A percentile compares a stretch with the other conserved stretches of the same genome.
Evolutionary conservation across 2,113 vertebrate species (phyloP).

Genomic region (Anhinga anhinga): DNA sequence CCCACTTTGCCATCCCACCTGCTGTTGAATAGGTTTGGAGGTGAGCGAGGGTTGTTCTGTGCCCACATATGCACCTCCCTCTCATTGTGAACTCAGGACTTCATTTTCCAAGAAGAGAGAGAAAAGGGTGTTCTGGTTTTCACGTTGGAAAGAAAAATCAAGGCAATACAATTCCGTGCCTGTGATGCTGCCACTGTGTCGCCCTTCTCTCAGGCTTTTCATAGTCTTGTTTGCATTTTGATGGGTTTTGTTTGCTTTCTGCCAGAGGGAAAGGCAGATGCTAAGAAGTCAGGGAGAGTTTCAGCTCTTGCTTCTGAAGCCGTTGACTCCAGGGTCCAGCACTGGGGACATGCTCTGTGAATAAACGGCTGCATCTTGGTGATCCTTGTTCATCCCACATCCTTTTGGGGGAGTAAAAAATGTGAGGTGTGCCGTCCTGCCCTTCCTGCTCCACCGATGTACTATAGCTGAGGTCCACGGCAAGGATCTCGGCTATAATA

Average conservation of each 20-base stretch:
- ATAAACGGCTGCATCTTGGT: background rate
- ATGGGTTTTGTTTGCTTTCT: background rate
- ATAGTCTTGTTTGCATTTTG: background rate
- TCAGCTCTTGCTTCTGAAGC: background rate
- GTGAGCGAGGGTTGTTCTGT: background rate
- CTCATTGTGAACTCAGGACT: background rate
- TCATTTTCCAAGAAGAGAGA: background rate
- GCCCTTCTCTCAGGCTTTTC: background rate
- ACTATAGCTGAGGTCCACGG: background rate
- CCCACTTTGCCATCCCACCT: background rate
- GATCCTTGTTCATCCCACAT: background rate
- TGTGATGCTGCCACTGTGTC: background rate
- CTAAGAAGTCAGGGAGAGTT: background rate
- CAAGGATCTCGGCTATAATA: background rate
- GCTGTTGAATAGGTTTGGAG: background rate
- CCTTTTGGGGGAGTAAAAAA: background rate
- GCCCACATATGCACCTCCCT: background rate
- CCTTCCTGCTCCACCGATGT: background rate
- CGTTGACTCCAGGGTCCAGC: background rate
- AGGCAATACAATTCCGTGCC: background rate
- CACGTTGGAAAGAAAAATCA: background rate
- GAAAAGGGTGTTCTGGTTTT: background rate
- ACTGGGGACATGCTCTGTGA: background rate
- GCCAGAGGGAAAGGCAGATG: background rate
- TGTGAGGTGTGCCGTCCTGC: accelerated